Evolutionary conservation across 2,888 invertebrate genomes (phyloP), one percentile per base, ranked within the genome.

Genomic region (Esperia sulphurella): DNA sequence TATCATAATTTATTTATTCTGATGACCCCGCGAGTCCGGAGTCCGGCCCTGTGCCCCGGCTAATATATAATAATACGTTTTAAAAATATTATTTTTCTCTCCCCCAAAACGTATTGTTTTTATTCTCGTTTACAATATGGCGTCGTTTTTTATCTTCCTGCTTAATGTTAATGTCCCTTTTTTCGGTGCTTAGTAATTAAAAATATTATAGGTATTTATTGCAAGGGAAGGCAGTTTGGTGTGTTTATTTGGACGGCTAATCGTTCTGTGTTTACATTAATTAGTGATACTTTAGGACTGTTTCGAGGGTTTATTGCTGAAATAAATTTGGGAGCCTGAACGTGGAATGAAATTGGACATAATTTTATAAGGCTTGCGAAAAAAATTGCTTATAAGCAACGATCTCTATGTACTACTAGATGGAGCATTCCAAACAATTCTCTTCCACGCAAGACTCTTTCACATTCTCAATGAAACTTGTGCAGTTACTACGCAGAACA

Each of bases 241-340:
- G 68, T 82, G 87, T 85, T 86, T 87, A 79, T 82, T 79, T 71
- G 76, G 65, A 69, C 65, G 71, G 76, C 81, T 88, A 88, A 89
- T 88, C 88, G 88, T 77, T 83, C 67, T 68, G 67, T 88, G 87
- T 89, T 89, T 83, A 88, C 88, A 89, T 87, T 89, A 87, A 88
- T 89, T 88, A 86, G 83, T 75, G 71, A 89, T 88, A 83, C 82
- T 88, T 87, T 81, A 83, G 77, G 77, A 77, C 67, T 78, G 79
- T 75, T 84, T 54, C 72, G 69, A 71, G 71, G 77, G 65, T 86
- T 88, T 86, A 89, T 87, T 83, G 78, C 80, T 60, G 67, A 75
- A 71, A 86, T 89, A 84, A 87, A 87, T 87, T 81, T 65, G 57
- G 59, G 59, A 49, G 47, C 58, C 35, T 35, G 35, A n/a, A 35